Percentiles rank a stretch among this genome's conserved stretches.
These are phyloP conservation scores for Pheosia tremula DNA, from an alignment of 2,888 invertebrate species.

Conservation along the genomic window DNA sequence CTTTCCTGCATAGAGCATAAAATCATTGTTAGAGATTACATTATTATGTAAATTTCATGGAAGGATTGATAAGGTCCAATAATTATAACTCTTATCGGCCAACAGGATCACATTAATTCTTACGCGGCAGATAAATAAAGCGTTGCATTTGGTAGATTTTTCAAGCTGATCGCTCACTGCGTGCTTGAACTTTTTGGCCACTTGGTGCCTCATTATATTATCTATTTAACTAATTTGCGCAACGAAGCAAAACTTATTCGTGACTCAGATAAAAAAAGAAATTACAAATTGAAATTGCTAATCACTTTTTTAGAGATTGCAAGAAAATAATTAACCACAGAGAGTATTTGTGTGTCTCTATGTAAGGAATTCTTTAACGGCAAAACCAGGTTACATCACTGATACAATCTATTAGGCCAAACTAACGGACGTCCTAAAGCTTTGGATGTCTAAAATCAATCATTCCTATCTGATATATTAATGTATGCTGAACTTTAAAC, in stretches of 20 bases:
- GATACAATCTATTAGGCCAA: slow-evolving; percentile 17
- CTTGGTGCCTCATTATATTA: background rate
- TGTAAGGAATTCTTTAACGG: slow-evolving; percentile 12
- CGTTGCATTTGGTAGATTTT: too few relatives aligned
- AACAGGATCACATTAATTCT: too few relatives aligned
- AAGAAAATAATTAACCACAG: slow-evolving; percentile 1
- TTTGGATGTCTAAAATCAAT: slow-evolving; percentile 7
- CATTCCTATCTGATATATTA: slow-evolving; percentile 13
- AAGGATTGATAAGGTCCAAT: too few relatives aligned
- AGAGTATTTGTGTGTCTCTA: background rate
- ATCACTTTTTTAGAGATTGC: slow-evolving; percentile 2
- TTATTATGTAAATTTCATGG: too few relatives aligned
- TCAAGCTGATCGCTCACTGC: too few relatives aligned
- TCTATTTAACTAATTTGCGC: background rate
- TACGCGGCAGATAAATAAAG: too few relatives aligned
- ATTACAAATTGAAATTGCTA: background rate
- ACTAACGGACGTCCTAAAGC: slow-evolving; percentile 15
- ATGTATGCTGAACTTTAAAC: background rate
- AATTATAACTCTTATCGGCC: too few relatives aligned
- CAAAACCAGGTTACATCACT: slow-evolving; percentile 10
- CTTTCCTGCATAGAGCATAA: slow-evolving; percentile 44
- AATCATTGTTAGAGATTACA: background rate
- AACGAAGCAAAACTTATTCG: slow-evolving; percentile 4
- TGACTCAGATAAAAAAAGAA: slow-evolving; percentile 3
- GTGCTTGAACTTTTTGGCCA: too few relatives aligned